Conservation (phyloP, 2,797 vertebrate species). For the Chrysocyon brachyurus region DNA sequence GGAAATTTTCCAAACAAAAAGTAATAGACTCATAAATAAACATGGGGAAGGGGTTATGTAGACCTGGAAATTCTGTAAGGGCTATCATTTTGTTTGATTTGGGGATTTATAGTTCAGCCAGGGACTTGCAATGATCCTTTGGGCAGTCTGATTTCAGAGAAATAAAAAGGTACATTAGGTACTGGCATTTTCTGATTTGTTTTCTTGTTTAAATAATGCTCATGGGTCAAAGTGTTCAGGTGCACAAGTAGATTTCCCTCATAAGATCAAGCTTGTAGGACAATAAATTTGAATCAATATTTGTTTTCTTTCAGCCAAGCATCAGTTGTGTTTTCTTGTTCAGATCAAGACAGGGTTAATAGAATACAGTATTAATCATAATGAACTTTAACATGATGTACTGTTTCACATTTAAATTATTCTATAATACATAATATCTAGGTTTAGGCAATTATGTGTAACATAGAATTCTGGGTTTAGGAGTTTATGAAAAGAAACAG, state of each 20-base stretch:
- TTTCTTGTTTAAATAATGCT: slow-evolving; percentile 15
- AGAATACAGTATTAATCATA: not conserved
- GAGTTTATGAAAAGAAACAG: slow-evolving; percentile 26
- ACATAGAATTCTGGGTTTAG: slow-evolving; percentile 19
- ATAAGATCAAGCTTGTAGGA: not conserved
- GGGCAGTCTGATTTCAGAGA: slow-evolving; percentile 25
- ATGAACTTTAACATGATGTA: not conserved
- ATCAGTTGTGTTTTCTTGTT: slow-evolving; percentile 39
- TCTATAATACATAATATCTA: not conserved
- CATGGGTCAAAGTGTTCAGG: not conserved
- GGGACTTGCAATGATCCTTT: slow-evolving; percentile 13
- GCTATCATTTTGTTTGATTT: slow-evolving; percentile 64
- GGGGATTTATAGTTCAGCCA: slow-evolving; percentile 45
- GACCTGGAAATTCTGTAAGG: slow-evolving; percentile 20
- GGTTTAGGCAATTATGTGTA: not conserved
- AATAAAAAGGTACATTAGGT: not conserved
- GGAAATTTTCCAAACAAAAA: slow-evolving; percentile 64
- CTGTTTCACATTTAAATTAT: slow-evolving; percentile 12
- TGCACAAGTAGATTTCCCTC: not conserved
- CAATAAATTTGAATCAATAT: slow-evolving; percentile 17
- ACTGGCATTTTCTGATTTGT: not conserved
- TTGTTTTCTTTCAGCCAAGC: not conserved
- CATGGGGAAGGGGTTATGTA: not conserved
- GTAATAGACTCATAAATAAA: slow-evolving; percentile 69
- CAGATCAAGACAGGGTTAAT: slow-evolving; percentile 29